Evolutionary conservation across 2,797 vertebrate species (phyloP), one percentile per base, ranked within the genome.

Genomic region (Helostoma temminkii): DNA sequence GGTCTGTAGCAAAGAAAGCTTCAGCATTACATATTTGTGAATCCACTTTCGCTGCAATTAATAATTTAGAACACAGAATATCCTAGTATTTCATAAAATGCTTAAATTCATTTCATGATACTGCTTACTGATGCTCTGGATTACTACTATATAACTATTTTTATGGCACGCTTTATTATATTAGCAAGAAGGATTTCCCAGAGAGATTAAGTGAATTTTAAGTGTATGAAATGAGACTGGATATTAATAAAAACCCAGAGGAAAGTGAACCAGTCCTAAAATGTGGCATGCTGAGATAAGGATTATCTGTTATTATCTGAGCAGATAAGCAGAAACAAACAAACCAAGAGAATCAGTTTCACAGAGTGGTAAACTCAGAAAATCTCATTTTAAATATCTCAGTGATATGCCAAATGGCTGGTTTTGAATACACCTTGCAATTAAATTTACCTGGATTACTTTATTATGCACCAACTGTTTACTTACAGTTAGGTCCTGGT

Each of bases 171-270:
- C 30, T 24, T 43, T n/a, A 52, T 42, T 48, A 36, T 41, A 46
- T 37, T 43, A 45, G 22, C 19, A 64, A 26, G 7, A 56, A 22
- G 5, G 15, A 56, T 42, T 42, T 53, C 37, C 45, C 55, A 11
- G 3, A 43, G 26, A 37, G 9, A 68, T 30, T 11, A 49, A 12
- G 15, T 15, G 11, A 28, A 18, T 59, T 52, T 46, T 34, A 50
- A 54, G 28, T 43, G 16, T 25, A 46, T 39, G 37, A 28, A 43
- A 64, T 58, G 4, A 54, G 21, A 58, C 11, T 50, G 25, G 46
- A 56, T 5, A 0, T 56, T 67, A 49, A 71, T 60, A n/a, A 16
- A 67, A 39, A 9, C 52, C 61, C 45, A 28, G n/a, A 49, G 41
- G 32, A 55, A 34, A 39, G 25, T 5, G 46, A 57, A 24, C 9